phyloP scores from a whole-genome alignment of 53 echinoderm and acorn worm species.

The Apostichopus leukothele region DNA sequence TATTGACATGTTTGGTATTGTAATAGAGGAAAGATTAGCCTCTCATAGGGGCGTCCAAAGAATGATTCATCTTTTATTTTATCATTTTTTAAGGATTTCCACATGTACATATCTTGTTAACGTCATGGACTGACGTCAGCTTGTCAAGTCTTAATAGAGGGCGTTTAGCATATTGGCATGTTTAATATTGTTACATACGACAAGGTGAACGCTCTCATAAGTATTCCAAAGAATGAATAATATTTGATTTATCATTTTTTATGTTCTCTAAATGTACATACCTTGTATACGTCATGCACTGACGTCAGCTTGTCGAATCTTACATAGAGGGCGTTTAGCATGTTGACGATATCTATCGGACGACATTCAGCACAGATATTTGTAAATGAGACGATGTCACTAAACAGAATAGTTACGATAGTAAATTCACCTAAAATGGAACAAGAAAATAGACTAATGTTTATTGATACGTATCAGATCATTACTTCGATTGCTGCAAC shows the following conservation, averaged over 20 bases:
- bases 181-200: no score
- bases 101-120: conserved; percentile 75
- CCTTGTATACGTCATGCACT: conserved; percentile 99
- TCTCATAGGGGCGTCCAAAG: no score
- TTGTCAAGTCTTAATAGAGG: conserved; percentile 89
- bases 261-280: conserved; percentile 11
- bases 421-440: conserved; percentile 74
- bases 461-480: no score
- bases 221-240: no score
- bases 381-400: conserved; percentile 97
- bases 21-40: no score
- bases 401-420: conserved; percentile 92
- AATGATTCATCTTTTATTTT: no score
- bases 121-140: conserved; percentile 93
- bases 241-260: no score
- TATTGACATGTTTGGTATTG: conserved; percentile 63
- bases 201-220: no score
- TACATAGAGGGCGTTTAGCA: conserved; percentile 93
- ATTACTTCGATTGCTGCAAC: no score
- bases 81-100: no score
- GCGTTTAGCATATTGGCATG: conserved; percentile 95
- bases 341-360: conserved; percentile 98
- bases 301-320: conserved; percentile 92
- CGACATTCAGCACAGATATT: conserved; percentile 89
- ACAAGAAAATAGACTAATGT: not conserved